These are phyloP conservation scores for Antennarius striatus DNA, from an alignment of 2,113 vertebrate species.

Conservation along the genomic window DNA sequence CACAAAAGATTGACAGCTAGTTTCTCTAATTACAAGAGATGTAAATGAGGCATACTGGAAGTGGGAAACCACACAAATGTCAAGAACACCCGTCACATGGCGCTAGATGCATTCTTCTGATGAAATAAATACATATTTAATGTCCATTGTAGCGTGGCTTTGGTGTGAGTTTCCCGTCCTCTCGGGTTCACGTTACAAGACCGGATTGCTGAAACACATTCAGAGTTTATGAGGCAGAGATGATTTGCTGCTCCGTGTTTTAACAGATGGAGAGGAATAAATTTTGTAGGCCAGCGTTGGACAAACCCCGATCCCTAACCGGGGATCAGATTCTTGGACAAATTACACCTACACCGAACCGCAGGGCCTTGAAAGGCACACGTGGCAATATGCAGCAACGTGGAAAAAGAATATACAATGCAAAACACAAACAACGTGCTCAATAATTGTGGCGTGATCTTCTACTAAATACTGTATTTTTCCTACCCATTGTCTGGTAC, in stretches of 20 bases:
- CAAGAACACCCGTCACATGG: too few species aligned
- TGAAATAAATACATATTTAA: too few species aligned
- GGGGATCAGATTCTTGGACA: conserved; percentile 21
- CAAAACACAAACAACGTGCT: background rate
- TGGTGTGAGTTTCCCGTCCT: background rate
- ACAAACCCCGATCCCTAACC: conserved; percentile 12
- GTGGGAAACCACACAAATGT: conserved; percentile 14
- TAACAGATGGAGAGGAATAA: conserved; percentile 28
- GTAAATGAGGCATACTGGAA: conserved; percentile 3
- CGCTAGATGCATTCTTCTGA: background rate
- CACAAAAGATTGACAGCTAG: background rate
- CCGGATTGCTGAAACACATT: conserved; percentile 24
- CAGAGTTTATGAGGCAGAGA: conserved; percentile 13
- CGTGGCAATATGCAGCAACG: conserved; percentile 10
- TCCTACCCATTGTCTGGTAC: too few species aligned
- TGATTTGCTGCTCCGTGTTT: conserved; percentile 23
- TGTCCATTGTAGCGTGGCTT: too few species aligned
- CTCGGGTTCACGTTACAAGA: conserved; percentile 9
- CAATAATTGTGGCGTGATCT: background rate
- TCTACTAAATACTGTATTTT: conserved; percentile 8
- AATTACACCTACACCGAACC: conserved; percentile 13
- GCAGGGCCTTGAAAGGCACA: conserved; percentile 7
- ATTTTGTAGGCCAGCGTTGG: conserved; percentile 4
- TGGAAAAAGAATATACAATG: background rate
- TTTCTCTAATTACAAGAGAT: conserved; percentile 10